phyloP scores from a whole-genome alignment of 2,888 invertebrate species.

The Microctonus aethiopoides region DNA sequence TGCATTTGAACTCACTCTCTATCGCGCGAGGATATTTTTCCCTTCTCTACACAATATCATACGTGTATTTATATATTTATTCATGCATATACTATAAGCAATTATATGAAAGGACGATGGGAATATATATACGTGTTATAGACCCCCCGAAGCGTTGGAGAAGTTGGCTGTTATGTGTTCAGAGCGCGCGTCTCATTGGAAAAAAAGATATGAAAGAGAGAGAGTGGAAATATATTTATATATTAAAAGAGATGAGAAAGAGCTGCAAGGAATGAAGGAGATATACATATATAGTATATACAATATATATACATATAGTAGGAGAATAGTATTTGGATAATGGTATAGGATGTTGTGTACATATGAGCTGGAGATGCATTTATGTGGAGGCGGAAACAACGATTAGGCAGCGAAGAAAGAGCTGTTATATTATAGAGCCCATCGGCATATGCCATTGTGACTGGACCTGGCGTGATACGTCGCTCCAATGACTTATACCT shows the following conservation, averaged over 20 bases:
- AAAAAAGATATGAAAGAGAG: background rate
- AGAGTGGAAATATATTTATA: background rate
- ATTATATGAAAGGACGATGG: slow-evolving; percentile 24
- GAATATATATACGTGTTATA: background rate
- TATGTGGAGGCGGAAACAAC: slow-evolving; percentile 61
- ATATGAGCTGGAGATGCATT: slow-evolving; percentile 22
- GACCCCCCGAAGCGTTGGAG: slow-evolving; percentile 15
- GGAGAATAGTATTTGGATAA: background rate
- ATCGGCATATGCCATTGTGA: slow-evolving; percentile 33
- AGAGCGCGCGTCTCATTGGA: background rate
- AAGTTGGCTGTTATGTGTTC: background rate
- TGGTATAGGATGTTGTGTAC: background rate
- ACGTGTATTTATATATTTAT: background rate
- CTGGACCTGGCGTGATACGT: slow-evolving; percentile 57
- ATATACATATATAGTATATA: background rate
- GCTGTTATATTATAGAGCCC: slow-evolving; percentile 59
- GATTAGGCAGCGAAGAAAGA: slow-evolving; percentile 65
- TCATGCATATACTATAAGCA: background rate
- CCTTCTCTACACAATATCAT: background rate
- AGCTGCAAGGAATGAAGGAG: background rate
- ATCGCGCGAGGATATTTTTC: slow-evolving; percentile 22
- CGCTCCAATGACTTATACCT: slow-evolving; percentile 31
- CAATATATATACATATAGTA: slow-evolving; percentile 4
- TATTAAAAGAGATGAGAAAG: background rate
- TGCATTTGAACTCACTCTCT: slow-evolving; percentile 23